Evolutionary conservation across 2,797 vertebrate species (phyloP).

Genomic region (Holocentrus rufus): DNA sequence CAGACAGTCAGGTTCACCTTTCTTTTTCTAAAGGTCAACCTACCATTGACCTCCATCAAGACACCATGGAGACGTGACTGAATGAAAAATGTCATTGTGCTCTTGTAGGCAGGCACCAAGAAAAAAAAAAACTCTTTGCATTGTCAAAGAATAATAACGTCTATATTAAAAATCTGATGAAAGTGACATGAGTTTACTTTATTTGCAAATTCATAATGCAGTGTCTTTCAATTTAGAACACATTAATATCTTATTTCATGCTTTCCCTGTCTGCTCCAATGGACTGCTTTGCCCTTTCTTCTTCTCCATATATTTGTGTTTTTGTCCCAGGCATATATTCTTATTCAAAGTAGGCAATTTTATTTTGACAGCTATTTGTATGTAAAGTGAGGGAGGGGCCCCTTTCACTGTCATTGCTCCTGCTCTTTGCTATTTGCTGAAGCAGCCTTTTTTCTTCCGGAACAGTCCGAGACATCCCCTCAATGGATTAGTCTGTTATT

Average conservation of each 20-base stretch:
- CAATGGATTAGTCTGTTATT: conserved; percentile 71
- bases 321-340: conserved; percentile 69
- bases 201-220: conserved; percentile 67
- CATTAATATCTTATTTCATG: conserved; percentile 80
- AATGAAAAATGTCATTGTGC: conserved; percentile 37
- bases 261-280: conserved; percentile 71
- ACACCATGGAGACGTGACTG: conserved; percentile 10
- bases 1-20: conserved; percentile 4
- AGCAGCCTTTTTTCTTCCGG: conserved; percentile 71
- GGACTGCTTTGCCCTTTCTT: conserved; percentile 69
- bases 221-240: conserved; percentile 69
- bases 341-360: conserved; percentile 82
- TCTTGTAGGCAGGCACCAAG: neutral
- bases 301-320: conserved; percentile 63
- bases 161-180: conserved; percentile 59
- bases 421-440: conserved; percentile 78
- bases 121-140: conserved; percentile 5
- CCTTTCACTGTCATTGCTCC: conserved; percentile 66
- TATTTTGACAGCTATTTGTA: conserved; percentile 86
- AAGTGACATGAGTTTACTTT: conserved; percentile 70
- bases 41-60: conserved; percentile 37
- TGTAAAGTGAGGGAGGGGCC: conserved; percentile 75
- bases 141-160: conserved; percentile 44
- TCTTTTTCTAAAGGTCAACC: conserved; percentile 17
- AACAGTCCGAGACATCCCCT: conserved; percentile 72